Evolutionary conservation across 1,140 invertebrate species (phyloP), one percentile per base, ranked within the genome.

Genomic region (Cephus cinctus): DNA sequence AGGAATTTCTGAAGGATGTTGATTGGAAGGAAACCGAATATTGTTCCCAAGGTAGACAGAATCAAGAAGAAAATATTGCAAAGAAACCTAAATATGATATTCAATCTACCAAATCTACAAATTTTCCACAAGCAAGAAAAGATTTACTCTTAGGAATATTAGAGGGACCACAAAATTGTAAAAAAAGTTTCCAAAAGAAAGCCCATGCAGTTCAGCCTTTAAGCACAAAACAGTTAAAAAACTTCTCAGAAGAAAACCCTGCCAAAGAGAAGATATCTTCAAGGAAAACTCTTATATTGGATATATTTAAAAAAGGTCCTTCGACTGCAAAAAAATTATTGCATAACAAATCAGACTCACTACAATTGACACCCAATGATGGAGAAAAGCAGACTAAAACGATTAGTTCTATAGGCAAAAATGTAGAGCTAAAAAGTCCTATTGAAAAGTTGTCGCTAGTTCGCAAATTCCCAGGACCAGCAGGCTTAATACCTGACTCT

Each of bases 391-490:
- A 2, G 4, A 27, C 0, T 1, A 35, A 6, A 8, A 42, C 18
- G 9, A 31, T 14, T 23, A 32, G 36, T 22, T n/a, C 27, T 19
- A 5, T 2, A n/a, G 16, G 21, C 3, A 8, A 8, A 38, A 15
- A 11, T 38, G 11, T 18, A 16, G 40, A 43, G 15, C 32, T 46
- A 35, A 11, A 11, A 11, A 21, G 22, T 18, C n/a, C n/a, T 2
- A 4, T 2, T 12, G 9, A 38, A 9, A 38, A 38, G 2, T 18
- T 41, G 2, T 34, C 63, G 39, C 8, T 74, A 5, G 35, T 66
- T 3, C 59, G 75, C 56, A 65, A 69, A 54, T 76, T 77, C 56
- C 72, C 75, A 18, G 73, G 75, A 9, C 73, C 75, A 43, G 75
- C 73, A 31, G 75, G 73, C n/a, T 43, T 77, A 16, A 40, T 77